phyloP scores from a whole-genome alignment of 2,888 invertebrate genomes.

The Spodoptera picta region DNA sequence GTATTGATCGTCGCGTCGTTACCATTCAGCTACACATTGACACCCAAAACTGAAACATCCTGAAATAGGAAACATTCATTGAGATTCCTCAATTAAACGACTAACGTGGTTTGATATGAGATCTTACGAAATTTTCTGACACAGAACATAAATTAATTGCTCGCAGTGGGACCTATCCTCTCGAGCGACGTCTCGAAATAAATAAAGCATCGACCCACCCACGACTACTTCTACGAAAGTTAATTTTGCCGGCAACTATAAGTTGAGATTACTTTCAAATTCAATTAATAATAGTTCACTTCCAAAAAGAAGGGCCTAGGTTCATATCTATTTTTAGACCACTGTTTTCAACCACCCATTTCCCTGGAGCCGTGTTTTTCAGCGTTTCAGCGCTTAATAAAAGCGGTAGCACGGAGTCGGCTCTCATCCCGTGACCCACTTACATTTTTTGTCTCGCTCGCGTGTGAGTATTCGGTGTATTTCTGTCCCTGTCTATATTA shows the following conservation, averaged over 20 bases:
- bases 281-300: constrained; percentile 70
- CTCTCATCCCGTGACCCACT: constrained; percentile 87
- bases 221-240: background rate
- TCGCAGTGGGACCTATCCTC: too few relatives aligned
- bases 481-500: constrained; percentile 72
- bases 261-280: constrained; percentile 19
- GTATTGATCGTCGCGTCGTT: constrained; percentile 40
- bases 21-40: constrained; percentile 1
- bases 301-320: constrained; percentile 55
- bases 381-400: constrained; percentile 79
- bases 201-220: background rate
- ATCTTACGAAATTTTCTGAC: too few relatives aligned
- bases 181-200: too few relatives aligned
- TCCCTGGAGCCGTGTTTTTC: constrained; percentile 62
- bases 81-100: background rate
- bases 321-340: constrained; percentile 75
- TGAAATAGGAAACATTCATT: constrained; percentile 3
- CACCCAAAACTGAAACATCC: constrained; percentile 5
- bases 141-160: too few relatives aligned
- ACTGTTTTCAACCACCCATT: constrained; percentile 72
- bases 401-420: constrained; percentile 71
- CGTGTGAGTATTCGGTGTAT: constrained; percentile 47
- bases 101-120: too few relatives aligned
- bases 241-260: background rate
- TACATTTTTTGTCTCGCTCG: constrained; percentile 68